Conservation (phyloP, 2,888 invertebrate species). For the Alviniconcha strummeri region DNA sequence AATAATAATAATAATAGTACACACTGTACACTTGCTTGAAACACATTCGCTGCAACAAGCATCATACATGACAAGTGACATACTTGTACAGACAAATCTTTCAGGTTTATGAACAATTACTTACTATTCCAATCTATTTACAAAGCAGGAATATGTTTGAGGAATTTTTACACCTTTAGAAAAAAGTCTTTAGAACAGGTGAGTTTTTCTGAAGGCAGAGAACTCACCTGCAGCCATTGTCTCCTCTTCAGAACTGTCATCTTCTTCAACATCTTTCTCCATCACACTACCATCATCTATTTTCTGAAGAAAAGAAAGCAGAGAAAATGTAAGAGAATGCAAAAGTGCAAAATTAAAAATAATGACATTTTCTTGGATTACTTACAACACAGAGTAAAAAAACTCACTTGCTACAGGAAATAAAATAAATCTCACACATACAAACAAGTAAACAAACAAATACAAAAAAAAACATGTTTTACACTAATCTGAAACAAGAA, state of each 20-base stretch:
- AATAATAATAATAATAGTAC: neutral
- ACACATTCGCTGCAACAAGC: no score
- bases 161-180: neutral
- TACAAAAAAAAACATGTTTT: no score
- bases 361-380: neutral
- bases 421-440: no score
- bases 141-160: neutral
- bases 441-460: no score
- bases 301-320: constrained; percentile 2
- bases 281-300: constrained; percentile 14
- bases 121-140: neutral
- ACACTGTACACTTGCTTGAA: no score
- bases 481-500: no score
- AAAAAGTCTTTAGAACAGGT: neutral
- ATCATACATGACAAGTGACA: neutral
- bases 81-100: neutral
- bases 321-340: neutral
- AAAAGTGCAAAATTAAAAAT: no score
- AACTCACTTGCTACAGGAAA: neutral
- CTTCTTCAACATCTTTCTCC: constrained; percentile 38
- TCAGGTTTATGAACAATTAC: neutral
- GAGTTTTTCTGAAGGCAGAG: neutral
- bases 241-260: constrained; percentile 51
- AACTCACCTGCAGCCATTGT: constrained; percentile 45
- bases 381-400: neutral